Percentiles rank a stretch among this genome's conserved stretches.
phyloP scores from a whole-genome alignment of 2,113 vertebrate species.

The Budorcas taxicolor region DNA sequence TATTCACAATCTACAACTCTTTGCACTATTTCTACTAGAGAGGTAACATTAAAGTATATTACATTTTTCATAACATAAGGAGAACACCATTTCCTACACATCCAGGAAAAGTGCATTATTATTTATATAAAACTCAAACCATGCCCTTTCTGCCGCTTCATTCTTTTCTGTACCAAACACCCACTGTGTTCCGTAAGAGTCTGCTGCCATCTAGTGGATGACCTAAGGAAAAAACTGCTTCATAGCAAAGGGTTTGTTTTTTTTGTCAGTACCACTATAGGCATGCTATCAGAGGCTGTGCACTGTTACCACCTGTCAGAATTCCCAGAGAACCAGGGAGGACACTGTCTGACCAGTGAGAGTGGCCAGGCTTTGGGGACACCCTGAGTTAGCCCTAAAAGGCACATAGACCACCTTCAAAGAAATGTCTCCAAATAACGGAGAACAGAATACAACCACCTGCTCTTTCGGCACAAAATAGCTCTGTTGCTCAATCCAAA shows the following conservation, averaged over 20 bases:
- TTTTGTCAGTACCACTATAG: background rate
- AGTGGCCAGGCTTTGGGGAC: background rate
- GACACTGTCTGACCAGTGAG: background rate
- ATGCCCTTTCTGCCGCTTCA: background rate
- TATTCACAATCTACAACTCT: background rate
- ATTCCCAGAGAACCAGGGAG: background rate
- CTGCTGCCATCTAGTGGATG: slow-evolving; percentile 58
- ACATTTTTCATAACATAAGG: background rate
- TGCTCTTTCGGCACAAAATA: background rate
- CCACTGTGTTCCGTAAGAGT: background rate
- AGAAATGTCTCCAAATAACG: background rate
- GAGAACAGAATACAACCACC: background rate
- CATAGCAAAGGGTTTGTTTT: background rate
- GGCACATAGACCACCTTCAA: background rate
- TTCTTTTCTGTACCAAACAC: background rate
- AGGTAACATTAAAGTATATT: background rate
- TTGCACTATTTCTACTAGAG: background rate
- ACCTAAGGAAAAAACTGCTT: background rate
- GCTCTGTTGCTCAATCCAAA: background rate
- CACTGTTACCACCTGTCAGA: background rate
- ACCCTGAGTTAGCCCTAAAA: background rate
- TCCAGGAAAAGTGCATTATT: background rate
- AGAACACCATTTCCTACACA: background rate
- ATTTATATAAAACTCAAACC: background rate
- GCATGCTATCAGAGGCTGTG: background rate